phyloP scores from a whole-genome alignment of 2,797 vertebrate genomes.

The Bradypodion ventrale region DNA sequence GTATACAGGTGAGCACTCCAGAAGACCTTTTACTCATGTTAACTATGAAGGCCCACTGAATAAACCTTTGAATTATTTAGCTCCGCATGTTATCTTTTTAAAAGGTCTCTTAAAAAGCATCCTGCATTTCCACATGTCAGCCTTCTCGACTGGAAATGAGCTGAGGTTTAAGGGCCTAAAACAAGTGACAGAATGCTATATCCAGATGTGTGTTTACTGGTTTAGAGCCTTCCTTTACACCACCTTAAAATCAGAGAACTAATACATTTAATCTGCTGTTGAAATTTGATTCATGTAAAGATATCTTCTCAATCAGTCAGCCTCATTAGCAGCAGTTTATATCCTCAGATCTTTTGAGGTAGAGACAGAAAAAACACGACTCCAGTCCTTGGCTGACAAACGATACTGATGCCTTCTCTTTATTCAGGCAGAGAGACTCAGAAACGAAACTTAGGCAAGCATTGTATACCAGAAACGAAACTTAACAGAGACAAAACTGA shows the following conservation, averaged over 20 bases:
- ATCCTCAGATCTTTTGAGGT: no score
- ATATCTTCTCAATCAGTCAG: no score
- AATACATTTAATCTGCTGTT: background rate
- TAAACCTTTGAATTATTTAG: slow-evolving; percentile 69
- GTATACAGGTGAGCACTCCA: slow-evolving; percentile 53
- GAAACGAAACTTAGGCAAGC: no score
- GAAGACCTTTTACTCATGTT: slow-evolving; percentile 48
- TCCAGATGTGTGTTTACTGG: background rate
- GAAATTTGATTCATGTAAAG: no score
- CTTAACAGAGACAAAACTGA: no score
- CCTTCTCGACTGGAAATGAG: slow-evolving; percentile 51
- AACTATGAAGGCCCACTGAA: slow-evolving; percentile 54
- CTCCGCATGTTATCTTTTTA: slow-evolving; percentile 58
- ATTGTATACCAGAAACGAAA: no score
- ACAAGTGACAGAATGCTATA: slow-evolving; percentile 28
- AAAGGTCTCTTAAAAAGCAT: slow-evolving; percentile 58
- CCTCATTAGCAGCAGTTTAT: no score
- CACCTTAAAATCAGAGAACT: slow-evolving; percentile 10
- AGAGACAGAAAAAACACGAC: no score
- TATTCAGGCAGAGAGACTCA: no score
- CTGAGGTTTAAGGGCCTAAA: slow-evolving; percentile 41
- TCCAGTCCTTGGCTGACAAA: no score
- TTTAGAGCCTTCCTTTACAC: background rate
- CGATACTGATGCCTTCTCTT: no score
- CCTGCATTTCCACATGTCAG: slow-evolving; percentile 53